Evolutionary conservation across 2,113 vertebrate species (phyloP), one percentile per base, ranked within the genome.

Genomic region (Seriola aureovittata): DNA sequence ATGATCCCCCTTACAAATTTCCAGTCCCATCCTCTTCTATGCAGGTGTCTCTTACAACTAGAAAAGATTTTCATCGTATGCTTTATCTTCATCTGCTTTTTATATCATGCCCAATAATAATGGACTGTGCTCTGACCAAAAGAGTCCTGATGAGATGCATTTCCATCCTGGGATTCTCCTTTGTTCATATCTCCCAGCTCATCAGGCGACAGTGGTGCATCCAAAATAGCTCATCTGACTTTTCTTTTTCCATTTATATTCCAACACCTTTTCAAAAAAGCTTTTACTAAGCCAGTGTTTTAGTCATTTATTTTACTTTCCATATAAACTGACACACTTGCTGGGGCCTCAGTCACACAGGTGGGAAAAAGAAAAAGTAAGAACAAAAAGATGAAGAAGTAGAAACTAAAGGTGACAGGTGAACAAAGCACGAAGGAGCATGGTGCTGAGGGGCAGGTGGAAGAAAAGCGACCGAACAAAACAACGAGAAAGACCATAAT

Each of bases 131-230:
- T 73, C 19, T 14, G 16, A 75, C 76, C 44, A 80, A 71, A 86
- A 65, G 54, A 70, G 63, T 72, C 48, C 46, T 66, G 85, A 84
- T 42, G 54, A 70, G 68, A 78, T 48, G 57, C 34, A 52, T 84
- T 59, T 71, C 40, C 59, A 72, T 76, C 54, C 78, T 65, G 64
- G 38, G 55, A 84, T 71, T 84, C 78, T 29, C 57, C 55, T 88
- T 81, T 85, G 80, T 82, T 90, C 66, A 78, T 71, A 57, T 82
- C 82, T 72, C 72, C 40, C 81, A 79, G 69, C 73, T 82, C 63
- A 72, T 71, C 7, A 4, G 42, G 21, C 25, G 63, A 82, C 38
- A 73, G 68, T 1, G 2, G 36, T 59, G 42, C 48, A 46, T 80
- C 82, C 44, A 82, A 90, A 88, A 88, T 84, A 88, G 66, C 77